phyloP scores from a whole-genome alignment of 2,888 invertebrate species.

The Drosophila setosimentum region DNA sequence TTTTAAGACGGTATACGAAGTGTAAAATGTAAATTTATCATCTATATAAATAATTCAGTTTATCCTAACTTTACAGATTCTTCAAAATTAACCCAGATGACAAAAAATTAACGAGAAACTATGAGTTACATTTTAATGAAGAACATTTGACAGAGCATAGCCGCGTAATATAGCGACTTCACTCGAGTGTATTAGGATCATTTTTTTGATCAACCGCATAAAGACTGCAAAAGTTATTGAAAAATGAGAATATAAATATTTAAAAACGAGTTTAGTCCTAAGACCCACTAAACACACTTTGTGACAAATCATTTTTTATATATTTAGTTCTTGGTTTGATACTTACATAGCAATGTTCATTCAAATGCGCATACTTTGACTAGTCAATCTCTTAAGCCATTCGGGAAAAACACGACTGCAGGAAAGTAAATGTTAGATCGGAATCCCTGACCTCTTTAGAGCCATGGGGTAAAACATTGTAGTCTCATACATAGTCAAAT shows the following conservation, averaged over 20 bases:
- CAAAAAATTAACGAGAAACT: neutral
- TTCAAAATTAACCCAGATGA: neutral
- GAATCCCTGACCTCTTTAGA: slow-evolving; percentile 50
- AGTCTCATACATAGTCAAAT: slow-evolving; percentile 55
- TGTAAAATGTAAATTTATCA: neutral
- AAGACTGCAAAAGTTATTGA: no score
- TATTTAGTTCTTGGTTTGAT: neutral
- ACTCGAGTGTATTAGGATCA: no score
- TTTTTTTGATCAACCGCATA: no score
- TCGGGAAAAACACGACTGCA: neutral
- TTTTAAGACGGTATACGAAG: neutral
- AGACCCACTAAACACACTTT: neutral
- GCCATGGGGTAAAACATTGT: slow-evolving; percentile 43
- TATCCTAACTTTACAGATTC: neutral
- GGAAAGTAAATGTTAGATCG: slow-evolving; percentile 30
- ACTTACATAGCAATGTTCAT: neutral
- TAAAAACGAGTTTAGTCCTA: neutral
- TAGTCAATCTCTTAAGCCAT: slow-evolving; percentile 28
- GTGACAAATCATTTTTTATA: neutral
- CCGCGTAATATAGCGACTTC: neutral
- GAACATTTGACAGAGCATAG: neutral
- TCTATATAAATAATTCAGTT: neutral
- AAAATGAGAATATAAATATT: neutral
- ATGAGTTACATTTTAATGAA: neutral
- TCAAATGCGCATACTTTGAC: slow-evolving; percentile 22